Evolutionary conservation across 2,797 vertebrate genomes (phyloP), one percentile per base, ranked within the genome.

Genomic region (Crenichthys baileyi): DNA sequence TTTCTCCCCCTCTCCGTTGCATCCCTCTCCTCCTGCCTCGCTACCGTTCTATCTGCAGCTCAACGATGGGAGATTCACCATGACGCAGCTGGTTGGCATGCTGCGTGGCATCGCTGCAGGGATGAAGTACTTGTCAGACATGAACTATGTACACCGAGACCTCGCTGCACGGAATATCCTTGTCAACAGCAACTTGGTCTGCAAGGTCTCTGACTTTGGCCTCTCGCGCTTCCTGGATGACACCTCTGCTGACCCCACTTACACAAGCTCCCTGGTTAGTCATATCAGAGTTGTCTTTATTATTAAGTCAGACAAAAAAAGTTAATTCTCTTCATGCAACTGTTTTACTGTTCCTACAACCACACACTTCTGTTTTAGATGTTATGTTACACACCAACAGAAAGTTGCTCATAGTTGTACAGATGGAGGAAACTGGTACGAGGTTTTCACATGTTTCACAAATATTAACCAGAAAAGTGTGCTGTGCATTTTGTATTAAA

Each of bases 141-240:
- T 99, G 98, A 99, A 98, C 94, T 99, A 99, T 0, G 98, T 99
- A 63, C 98, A 99, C 93, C 95, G 98, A 0, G 98, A 99, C 94
- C 95, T 99, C 70, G 98, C 98, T 0, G 98, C 98, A 46, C 96
- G 98, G 73, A 99, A 99, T 87, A 99, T 99, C 89, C 95, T 99
- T 63, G 98, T 99, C 92, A 99, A 99, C 95, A 99, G 98, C 95
- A 99, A 99, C 93, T 93, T 99, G 92, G 98, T 99, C 90, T 99
- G 98, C 96, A 99, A 99, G 94, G 98, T 99, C 61, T 99, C 98
- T 0, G 98, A 99, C 93, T 99, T 99, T 0, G 98, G 98, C 75
- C 96, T 99, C 82, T 99, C 98, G 0, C 97, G 98, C 84, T 99
- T 99, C 82, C 92, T 99, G 93, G 98, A 99, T 50, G 98, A 99